Evolutionary conservation across 37 sponge, comb jelly and placozoan genomes (phyloP), one percentile per base, ranked within the genome.

Genomic region (Crambe crambe): DNA sequence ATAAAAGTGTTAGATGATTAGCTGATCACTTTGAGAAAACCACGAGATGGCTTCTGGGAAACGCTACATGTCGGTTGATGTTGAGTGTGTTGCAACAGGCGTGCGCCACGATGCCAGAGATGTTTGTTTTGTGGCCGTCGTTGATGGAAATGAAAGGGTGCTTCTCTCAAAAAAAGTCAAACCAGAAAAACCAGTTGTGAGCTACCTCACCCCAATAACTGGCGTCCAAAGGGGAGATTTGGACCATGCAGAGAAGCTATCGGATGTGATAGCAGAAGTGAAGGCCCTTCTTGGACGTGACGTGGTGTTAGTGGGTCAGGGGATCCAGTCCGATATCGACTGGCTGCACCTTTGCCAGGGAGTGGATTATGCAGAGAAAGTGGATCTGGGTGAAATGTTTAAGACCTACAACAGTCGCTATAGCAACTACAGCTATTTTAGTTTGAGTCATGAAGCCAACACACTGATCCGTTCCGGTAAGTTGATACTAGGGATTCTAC

Each of bases 321-420:
- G 79, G 20, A 18, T 79, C 8, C 38, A 61, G 56, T 34, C 9
- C 0, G 86, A 85, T 65, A 72, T 85, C 2, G 8, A 78, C n/a
- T 85, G 86, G 86, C 73, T 85, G n/a, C 47, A 72, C 27, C 73
- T 85, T 26, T 60, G 37, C 41, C 44, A 85, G 65, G 79, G 79
- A 2, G 51, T 8, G 18, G 74, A 85, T 41, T 85, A 40, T 43
- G 36, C n/a, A 3, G n/a, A 51, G 37, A 31, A 31, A 35, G 79
- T 79, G 42, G 79, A 85, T 21, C 73, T 85, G 3, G 79, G 54
- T 0, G 79, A 85, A 20, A 27, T 85, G 63, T 85, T 85, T 31
- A 78, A 78, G 73, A 72, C 79, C 44, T 85, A 78, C 66, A 85
- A 85, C 34, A 56, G 44, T 37, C 86, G 86, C 47, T 85, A 78